Conservation (phyloP, 2,888 invertebrate species). For the Chydorus sphaericus region DNA sequence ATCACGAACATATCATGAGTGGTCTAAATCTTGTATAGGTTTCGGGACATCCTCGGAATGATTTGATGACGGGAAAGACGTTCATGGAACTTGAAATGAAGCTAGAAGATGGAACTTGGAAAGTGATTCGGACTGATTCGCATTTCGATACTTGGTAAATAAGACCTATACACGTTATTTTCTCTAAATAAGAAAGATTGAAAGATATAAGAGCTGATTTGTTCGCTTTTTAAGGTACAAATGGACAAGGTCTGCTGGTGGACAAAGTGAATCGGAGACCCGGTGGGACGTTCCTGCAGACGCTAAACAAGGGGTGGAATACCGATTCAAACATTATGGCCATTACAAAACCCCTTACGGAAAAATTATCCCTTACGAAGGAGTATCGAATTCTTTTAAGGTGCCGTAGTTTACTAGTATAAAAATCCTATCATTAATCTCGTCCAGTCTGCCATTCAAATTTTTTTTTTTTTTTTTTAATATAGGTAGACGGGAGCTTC, state of each 20-base stretch:
- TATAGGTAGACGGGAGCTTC: no score
- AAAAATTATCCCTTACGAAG: constrained; percentile 20
- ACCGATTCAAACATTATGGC: constrained; percentile 73
- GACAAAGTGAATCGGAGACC: constrained; percentile 60
- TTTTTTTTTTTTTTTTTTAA: no score
- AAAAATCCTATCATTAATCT: no score
- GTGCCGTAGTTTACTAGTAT: no score
- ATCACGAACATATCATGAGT: no score
- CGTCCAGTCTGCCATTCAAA: no score
- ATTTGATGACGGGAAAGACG: constrained; percentile 53
- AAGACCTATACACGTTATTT: background rate
- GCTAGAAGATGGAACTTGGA: constrained; percentile 40
- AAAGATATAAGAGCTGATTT: background rate
- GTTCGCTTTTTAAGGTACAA: constrained; percentile 65
- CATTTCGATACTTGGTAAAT: constrained; percentile 73
- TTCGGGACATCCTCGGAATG: constrained; percentile 67
- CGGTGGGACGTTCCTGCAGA: constrained; percentile 61
- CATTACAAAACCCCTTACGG: constrained; percentile 40
- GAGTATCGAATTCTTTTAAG: constrained; percentile 20
- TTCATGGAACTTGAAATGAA: constrained; percentile 50
- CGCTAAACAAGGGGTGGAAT: constrained; percentile 48
- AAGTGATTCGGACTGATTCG: constrained; percentile 59
- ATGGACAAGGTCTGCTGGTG: constrained; percentile 59
- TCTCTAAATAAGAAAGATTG: background rate
- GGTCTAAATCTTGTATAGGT: no score